Percentiles rank a stretch among this genome's conserved stretches.
Conservation (phyloP, 2,888 invertebrate genomes). For the Polylopha cassiicola region DNA sequence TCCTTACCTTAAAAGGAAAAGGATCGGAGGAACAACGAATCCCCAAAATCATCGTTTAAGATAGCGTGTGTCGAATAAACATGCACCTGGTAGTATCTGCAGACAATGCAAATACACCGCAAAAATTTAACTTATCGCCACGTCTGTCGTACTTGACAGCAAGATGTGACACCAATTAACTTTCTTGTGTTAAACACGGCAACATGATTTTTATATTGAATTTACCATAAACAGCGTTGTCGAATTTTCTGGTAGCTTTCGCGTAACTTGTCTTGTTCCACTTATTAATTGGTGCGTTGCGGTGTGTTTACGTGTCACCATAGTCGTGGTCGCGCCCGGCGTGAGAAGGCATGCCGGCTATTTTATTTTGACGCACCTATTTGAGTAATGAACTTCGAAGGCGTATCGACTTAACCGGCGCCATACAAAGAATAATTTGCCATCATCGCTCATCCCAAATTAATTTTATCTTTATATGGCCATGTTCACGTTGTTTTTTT, state of each 20-base stretch:
- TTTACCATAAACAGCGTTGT: slow-evolving; percentile 30
- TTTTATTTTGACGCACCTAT: slow-evolving; percentile 12
- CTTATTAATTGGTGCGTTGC: slow-evolving; percentile 61
- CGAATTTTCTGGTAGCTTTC: slow-evolving; percentile 38
- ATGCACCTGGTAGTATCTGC: slow-evolving; percentile 4
- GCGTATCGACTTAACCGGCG: slow-evolving; percentile 1
- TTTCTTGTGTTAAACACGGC: slow-evolving; percentile 12
- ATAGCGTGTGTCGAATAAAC: slow-evolving; percentile 2
- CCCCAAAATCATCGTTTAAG: background rate
- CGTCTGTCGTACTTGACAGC: slow-evolving; percentile 7
- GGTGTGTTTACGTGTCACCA: slow-evolving; percentile 57
- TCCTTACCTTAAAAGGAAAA: too few relatives aligned
- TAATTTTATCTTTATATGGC: slow-evolving; percentile 3
- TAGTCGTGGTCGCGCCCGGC: slow-evolving; percentile 29
- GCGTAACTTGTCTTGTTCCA: slow-evolving; percentile 48
- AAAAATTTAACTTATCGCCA: slow-evolving; percentile 17
- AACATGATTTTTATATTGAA: slow-evolving; percentile 5
- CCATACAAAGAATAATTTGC: slow-evolving; percentile 8
- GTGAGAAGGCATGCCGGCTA: slow-evolving; percentile 32
- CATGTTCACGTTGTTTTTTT: background rate
- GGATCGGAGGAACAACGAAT: background rate
- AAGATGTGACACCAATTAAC: slow-evolving; percentile 16
- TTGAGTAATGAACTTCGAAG: slow-evolving; percentile 3
- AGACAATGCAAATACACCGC: slow-evolving; percentile 4
- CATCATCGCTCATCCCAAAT: slow-evolving; percentile 9